Evolutionary conservation across 2,113 vertebrate genomes (phyloP).

Genomic region (Trachemys scripta): DNA sequence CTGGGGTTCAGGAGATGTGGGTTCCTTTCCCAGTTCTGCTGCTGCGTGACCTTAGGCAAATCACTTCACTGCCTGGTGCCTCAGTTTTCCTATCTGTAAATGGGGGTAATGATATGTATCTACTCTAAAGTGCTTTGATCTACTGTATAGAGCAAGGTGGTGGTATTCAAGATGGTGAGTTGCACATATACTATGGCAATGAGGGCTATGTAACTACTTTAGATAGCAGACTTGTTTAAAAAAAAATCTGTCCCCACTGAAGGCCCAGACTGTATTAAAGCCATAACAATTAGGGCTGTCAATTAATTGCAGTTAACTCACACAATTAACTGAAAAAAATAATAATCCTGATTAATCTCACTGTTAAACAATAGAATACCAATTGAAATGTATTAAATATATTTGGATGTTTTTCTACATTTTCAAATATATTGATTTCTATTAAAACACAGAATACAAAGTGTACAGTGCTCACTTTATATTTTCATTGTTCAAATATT

Average conservation of each 20-base stretch:
- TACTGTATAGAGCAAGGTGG: background rate
- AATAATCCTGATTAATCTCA: no score
- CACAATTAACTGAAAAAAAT: no score
- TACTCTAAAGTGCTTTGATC: background rate
- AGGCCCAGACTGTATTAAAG: background rate
- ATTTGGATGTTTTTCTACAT: no score
- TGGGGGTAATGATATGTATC: background rate
- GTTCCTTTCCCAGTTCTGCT: background rate
- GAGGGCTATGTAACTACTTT: background rate
- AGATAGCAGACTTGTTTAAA: background rate
- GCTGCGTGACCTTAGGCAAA: background rate
- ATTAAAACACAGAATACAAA: no score
- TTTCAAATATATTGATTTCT: no score
- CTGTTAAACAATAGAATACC: no score
- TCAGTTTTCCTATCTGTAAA: background rate
- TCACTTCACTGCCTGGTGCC: accelerated
- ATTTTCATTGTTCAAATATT: no score
- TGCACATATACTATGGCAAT: background rate
- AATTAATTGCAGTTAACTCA: no score
- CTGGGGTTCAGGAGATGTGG: background rate
- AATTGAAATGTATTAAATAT: no score
- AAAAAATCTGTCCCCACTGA: background rate
- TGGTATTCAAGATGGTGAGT: background rate
- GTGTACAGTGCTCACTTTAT: no score
- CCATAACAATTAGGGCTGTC: no score